Conservation (phyloP, 2,113 vertebrate species). For the Hemichromis elongatus region DNA sequence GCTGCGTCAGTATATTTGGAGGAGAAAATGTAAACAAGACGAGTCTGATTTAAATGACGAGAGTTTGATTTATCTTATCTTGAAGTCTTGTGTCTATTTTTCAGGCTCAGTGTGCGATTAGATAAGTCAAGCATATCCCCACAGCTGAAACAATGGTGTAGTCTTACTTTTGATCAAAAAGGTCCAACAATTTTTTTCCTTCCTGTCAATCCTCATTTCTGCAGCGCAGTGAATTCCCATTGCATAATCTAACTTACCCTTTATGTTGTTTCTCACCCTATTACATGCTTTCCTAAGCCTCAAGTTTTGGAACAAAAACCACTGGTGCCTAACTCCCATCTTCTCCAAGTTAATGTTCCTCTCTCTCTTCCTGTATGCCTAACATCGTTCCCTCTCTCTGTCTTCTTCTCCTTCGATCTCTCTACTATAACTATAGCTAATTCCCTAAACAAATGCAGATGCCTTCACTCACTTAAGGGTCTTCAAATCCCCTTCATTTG, state of each 20-base stretch:
- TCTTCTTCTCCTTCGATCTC: not conserved
- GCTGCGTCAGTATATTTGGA: not conserved
- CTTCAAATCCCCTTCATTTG: not conserved
- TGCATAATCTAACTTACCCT: not conserved
- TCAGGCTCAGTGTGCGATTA: conserved; percentile 17
- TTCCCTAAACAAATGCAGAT: conserved; percentile 24
- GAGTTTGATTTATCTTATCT: not conserved
- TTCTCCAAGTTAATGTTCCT: conserved; percentile 24
- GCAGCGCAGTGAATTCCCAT: not conserved
- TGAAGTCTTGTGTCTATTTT: conserved; percentile 1
- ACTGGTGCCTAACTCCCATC: conserved; percentile 9
- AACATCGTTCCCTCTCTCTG: not conserved
- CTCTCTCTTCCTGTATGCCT: not conserved
- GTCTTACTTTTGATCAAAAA: conserved; percentile 8
- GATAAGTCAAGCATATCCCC: conserved; percentile 3
- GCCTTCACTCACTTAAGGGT: not conserved
- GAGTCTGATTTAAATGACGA: not conserved
- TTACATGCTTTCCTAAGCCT: not conserved
- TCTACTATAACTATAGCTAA: not conserved
- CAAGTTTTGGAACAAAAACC: conserved; percentile 35
- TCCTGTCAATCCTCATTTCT: not conserved
- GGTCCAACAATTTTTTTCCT: not conserved
- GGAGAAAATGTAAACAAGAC: not conserved
- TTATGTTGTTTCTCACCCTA: not conserved
- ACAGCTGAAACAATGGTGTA: not conserved